These are phyloP conservation scores for Ormyrus pomaceus DNA, from an alignment of 2,888 invertebrate genomes.

Conservation along the genomic window DNA sequence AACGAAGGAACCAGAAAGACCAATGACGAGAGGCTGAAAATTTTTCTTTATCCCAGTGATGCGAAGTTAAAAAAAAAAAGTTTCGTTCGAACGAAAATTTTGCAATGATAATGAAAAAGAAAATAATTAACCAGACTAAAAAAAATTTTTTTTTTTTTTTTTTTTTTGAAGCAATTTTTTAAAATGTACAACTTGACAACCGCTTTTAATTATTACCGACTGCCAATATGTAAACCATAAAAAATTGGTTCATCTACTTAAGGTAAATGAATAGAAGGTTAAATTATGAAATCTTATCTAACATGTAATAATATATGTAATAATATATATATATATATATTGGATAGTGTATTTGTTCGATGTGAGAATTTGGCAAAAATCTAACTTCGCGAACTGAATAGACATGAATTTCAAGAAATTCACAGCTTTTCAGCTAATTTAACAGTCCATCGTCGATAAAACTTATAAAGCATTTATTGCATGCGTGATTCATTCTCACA, in stretches of 20 bases:
- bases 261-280: slow-evolving; percentile 24
- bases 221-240: slow-evolving; percentile 64
- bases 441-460: not conserved
- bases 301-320: slow-evolving; percentile 18
- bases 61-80: slow-evolving; percentile 32
- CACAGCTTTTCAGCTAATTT: slow-evolving; percentile 1
- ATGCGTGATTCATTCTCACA: slow-evolving; percentile 37
- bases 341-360: slow-evolving; percentile 28
- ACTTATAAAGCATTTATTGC: not conserved
- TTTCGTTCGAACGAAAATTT: slow-evolving; percentile 3
- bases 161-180: slow-evolving; percentile 60
- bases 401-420: not conserved
- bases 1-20: slow-evolving; percentile 43
- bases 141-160: not conserved
- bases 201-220: slow-evolving; percentile 53
- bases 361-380: slow-evolving; percentile 17
- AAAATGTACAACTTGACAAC: slow-evolving; percentile 64
- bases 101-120: too few species aligned
- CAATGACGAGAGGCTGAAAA: slow-evolving; percentile 40
- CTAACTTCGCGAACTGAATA: slow-evolving; percentile 10
- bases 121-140: too few species aligned
- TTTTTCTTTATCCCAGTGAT: slow-evolving; percentile 16
- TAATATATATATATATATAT: slow-evolving; percentile 33
- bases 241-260: slow-evolving; percentile 63
- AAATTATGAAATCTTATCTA: slow-evolving; percentile 27